Base-by-base conservation (phyloP, 2,797 vertebrate genomes). In the Macrochelys suwanniensis region DNA sequence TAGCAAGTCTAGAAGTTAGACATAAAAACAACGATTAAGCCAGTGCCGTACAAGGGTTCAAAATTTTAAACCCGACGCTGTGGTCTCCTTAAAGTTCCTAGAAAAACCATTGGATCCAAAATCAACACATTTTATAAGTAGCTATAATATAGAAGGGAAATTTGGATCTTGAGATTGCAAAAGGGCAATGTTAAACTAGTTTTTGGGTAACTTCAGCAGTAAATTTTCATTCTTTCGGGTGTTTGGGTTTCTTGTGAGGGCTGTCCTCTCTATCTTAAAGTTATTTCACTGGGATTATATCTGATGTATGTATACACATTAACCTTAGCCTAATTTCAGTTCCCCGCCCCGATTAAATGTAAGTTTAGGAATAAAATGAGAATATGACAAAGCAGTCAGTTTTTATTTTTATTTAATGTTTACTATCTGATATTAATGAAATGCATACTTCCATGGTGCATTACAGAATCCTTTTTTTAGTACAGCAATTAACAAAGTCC, bases 331-430 rank as follows among this genome's bases (percentile, higher is more conserved):
- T 92, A 89, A 42, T 92, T 50, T 50, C 49, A 4, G 49, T 50
- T 13, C 13, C 49, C 49, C 49, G 3, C 49, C 49, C 4, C 4
- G 49, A 13, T 50, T 50, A 50, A 50, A 50, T 50, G 49, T 15
- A 50, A 50, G 4, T 47, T 49, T 49, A 77, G 45, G 68, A 47
- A 11, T 79, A 84, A 96, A 96, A 88, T 85, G 5, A 77, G 37
- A 89, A 10, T 56, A 68, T 23, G 85, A 28, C 47, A 80, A 85
- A 97, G 49, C 37, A 84, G 76, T 76, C 56, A 84, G 0, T 45
- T 87, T 92, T 33, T 93, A 71, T 87, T 94, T 95, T 91, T 88
- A 61, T 92, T 91, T 82, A 54, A 90, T 93, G 90, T 78, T 68
- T 84, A 54, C 80, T 71, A 78, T 92, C 31, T 76, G 68, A 45